Evolutionary conservation across 1,140 invertebrate species (phyloP).

Genomic region (Diabrotica virgifera): DNA sequence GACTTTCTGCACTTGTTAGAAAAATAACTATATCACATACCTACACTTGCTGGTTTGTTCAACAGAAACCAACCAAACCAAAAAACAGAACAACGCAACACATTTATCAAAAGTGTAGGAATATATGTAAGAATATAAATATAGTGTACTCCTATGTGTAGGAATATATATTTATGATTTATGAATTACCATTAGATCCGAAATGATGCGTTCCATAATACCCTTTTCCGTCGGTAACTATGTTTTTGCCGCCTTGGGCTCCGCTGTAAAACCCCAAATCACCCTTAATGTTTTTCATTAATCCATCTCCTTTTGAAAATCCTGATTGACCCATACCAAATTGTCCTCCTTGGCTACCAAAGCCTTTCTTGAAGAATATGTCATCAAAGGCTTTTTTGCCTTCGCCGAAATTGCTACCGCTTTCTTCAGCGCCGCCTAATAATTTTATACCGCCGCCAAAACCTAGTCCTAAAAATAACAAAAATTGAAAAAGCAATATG

Average conservation of each 20-base stretch:
- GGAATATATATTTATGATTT: too few species aligned
- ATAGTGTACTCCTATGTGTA: too few species aligned
- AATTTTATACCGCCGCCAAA: slow-evolving; percentile 5
- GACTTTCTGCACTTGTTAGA: too few species aligned
- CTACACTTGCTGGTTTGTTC: too few species aligned
- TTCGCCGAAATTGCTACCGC: slow-evolving; percentile 52
- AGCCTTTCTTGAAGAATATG: slow-evolving; percentile 51
- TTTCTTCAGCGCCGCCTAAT: slow-evolving; percentile 27
- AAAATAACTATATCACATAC: too few species aligned
- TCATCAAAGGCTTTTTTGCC: slow-evolving; percentile 53
- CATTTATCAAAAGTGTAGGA: too few species aligned
- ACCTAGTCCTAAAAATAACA: slow-evolving; percentile 3
- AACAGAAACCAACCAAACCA: too few species aligned
- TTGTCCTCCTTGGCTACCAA: slow-evolving; percentile 51
- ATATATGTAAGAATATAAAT: too few species aligned
- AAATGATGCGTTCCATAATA: slow-evolving; percentile 54
- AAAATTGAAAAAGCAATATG: background rate
- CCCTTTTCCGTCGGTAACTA: slow-evolving; percentile 53
- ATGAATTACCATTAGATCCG: slow-evolving; percentile 52
- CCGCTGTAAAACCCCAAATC: slow-evolving; percentile 55
- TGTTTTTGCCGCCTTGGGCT: slow-evolving; percentile 54
- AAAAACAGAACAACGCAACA: too few species aligned
- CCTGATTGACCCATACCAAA: slow-evolving; percentile 53
- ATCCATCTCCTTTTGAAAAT: slow-evolving; percentile 48
- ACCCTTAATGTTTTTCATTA: slow-evolving; percentile 51